Conservation (phyloP, 2,113 vertebrate species). For the Cervus canadensis region DNA sequence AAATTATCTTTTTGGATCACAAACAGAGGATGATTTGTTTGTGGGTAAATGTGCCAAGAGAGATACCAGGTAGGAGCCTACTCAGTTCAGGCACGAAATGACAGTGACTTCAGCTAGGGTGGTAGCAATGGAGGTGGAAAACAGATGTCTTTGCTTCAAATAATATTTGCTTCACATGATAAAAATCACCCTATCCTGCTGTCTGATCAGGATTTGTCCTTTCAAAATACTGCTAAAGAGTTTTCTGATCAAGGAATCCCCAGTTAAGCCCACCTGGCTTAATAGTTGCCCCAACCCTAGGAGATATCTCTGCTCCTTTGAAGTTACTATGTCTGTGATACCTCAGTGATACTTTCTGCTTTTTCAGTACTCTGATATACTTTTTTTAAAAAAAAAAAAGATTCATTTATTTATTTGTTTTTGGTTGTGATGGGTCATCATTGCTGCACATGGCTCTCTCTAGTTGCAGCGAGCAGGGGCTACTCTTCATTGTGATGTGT, state of each 20-base stretch:
- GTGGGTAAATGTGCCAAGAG: not conserved
- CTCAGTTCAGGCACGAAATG: not conserved
- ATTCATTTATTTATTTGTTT: not conserved
- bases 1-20: not conserved
- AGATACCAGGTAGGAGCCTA: not conserved
- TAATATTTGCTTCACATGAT: not conserved
- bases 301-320: not conserved
- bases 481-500: not conserved
- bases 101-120: not conserved
- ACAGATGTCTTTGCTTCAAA: not conserved
- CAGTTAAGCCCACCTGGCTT: not conserved
- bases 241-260: not conserved
- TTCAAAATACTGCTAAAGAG: not conserved
- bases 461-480: not conserved
- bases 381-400: not conserved
- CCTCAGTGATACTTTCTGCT: not conserved
- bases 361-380: not conserved
- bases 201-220: not conserved
- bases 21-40: not conserved
- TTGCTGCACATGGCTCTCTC: not conserved
- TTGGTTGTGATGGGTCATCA: not conserved
- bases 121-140: not conserved
- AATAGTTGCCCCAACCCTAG: not conserved
- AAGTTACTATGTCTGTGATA: not conserved
- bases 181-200: not conserved